Base-by-base conservation (phyloP, 1,140 invertebrate species). In the Drosophila subobscura region DNA sequence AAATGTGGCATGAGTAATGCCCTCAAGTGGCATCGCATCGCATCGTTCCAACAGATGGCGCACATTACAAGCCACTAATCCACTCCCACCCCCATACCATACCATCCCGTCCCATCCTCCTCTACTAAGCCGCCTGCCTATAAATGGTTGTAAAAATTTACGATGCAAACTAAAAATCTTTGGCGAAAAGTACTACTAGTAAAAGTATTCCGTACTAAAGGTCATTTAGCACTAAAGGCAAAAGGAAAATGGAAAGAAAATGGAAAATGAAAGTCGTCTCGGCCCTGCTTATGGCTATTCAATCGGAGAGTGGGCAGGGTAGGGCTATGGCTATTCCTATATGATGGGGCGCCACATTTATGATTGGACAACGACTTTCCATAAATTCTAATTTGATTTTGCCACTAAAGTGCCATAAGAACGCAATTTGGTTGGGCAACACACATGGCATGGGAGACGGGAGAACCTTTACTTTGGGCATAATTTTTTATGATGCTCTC, bases 341-440 rank as follows among this genome's bases (percentile, higher is more conserved):
- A 46, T 40, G 27, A 41, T 63, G 54, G 76, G 72, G 44, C 72
- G 56, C 65, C 81, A 33, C 72, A 86, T 86, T 85, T 85, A 85
- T 86, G 81, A 86, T 86, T 86, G 77, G 66, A 33, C 44, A 44
- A 72, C 61, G 80, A 78, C 83, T 86, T 86, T 81, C 79, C 83
- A 90, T 90, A 90, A 90, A 90, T 90, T 90, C 80, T 90, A 89
- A 90, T 90, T 90, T 86, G 78, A 90, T 90, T 90, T 89, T 79
- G 81, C 70, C 86, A 89, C 86, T 74, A 83, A 90, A 90, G 86
- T 86, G 84, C 84, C 76, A 90, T 90, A 85, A 89, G 78, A 89
- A 86, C 55, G 72, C 78, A 76, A 84, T 90, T 90, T 90, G 72
- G 44, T 63, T 37, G 3, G 44, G 42, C 6, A 50, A 41, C 63